Conservation (phyloP, 1,140 invertebrate genomes). For the Drosophila suzukii region DNA sequence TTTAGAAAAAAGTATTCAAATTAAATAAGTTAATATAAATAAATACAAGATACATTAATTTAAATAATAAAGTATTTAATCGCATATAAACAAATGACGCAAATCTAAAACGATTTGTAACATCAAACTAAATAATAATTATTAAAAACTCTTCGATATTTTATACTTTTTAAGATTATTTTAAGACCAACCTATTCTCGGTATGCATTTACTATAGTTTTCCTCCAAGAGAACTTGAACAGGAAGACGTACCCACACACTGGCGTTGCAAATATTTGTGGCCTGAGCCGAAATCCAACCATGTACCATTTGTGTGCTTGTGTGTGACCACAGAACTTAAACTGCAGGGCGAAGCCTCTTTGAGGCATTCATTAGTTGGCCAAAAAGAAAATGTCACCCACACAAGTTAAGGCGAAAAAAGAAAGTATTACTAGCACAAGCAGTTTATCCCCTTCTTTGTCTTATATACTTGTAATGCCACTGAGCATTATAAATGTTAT, state of each 20-base stretch:
- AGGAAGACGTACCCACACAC: constrained; percentile 21
- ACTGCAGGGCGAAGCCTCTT: constrained; percentile 50
- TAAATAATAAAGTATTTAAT: no score
- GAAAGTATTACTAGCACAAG: constrained; percentile 30
- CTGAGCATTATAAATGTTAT: constrained; percentile 54
- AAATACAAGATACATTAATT: no score
- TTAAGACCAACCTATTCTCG: no score
- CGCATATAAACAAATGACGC: no score
- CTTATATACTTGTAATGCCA: constrained; percentile 24
- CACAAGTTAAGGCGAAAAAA: constrained; percentile 29
- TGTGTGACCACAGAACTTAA: constrained; percentile 48
- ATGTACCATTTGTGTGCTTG: constrained; percentile 31
- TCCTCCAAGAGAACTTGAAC: not conserved
- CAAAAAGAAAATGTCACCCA: constrained; percentile 58
- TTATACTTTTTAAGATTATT: no score
- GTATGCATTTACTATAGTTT: not conserved
- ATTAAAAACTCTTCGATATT: no score
- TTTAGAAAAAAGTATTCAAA: no score
- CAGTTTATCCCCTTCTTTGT: constrained; percentile 2
- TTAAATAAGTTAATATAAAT: no score
- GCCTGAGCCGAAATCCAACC: constrained; percentile 31
- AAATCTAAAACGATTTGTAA: no score
- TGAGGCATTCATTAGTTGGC: constrained; percentile 60
- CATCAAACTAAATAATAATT: no score
- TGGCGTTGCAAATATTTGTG: constrained; percentile 51